Evolutionary conservation across 2,113 vertebrate genomes (phyloP).

Genomic region (Dolichotis patagonum): DNA sequence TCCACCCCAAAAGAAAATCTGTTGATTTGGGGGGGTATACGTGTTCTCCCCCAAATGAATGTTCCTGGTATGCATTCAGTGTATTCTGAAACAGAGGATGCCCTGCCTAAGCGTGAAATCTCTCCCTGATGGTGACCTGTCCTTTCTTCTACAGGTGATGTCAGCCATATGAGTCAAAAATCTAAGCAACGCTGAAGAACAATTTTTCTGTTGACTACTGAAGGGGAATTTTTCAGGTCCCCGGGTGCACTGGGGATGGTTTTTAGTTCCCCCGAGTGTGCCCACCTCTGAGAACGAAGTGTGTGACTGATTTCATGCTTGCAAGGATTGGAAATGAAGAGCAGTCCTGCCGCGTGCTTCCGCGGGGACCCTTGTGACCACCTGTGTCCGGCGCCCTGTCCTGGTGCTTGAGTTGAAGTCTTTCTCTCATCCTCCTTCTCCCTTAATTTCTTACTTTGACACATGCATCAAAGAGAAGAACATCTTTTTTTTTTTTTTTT

Average conservation of each 20-base stretch:
- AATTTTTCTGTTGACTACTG: too few relatives aligned
- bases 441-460: background rate
- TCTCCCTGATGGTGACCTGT: background rate
- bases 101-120: too few relatives aligned
- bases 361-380: fast-evolving
- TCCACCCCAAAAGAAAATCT: background rate
- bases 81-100: background rate
- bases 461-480: fast-evolving
- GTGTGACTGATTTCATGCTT: fast-evolving
- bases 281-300: background rate
- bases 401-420: background rate
- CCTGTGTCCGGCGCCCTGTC: fast-evolving
- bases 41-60: too few relatives aligned
- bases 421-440: fast-evolving
- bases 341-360: fast-evolving
- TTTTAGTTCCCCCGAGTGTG: background rate
- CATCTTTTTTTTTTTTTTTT: background rate
- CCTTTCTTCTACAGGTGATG: background rate
- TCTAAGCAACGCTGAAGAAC: too few relatives aligned
- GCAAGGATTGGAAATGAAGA: background rate
- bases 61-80: fast-evolving
- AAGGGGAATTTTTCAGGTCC: background rate
- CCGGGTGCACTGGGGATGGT: background rate
- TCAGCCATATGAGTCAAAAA: background rate
- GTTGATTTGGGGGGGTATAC: fast-evolving